Conservation (phyloP, 2,888 invertebrate genomes). For the Limenitis camilla region DNA sequence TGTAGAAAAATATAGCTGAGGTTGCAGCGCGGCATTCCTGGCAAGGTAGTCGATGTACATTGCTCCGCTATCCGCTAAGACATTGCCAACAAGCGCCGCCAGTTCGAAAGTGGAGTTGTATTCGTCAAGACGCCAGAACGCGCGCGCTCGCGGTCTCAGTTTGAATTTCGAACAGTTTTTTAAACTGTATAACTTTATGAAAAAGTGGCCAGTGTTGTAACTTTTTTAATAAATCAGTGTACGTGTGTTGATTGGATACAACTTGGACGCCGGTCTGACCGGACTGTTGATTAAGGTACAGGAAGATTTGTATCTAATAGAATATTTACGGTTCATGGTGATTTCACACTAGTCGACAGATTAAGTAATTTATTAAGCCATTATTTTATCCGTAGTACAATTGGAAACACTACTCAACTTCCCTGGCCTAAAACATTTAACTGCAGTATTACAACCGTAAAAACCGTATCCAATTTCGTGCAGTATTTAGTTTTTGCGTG, state of each 20-base stretch:
- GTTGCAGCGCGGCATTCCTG: conserved; percentile 62
- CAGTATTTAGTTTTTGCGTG: too few relatives aligned
- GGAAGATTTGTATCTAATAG: conserved; percentile 9
- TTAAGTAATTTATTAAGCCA: background rate
- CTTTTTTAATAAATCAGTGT: conserved; percentile 44
- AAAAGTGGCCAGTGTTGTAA: conserved; percentile 57
- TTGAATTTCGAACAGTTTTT: conserved; percentile 19
- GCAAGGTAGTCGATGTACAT: conserved; percentile 40
- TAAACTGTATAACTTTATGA: conserved; percentile 22
- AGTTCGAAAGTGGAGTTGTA: conserved; percentile 67
- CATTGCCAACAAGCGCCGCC: conserved; percentile 29
- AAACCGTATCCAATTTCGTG: too few relatives aligned
- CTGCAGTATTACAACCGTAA: too few relatives aligned
- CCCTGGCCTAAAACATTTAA: too few relatives aligned
- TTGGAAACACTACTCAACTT: too few relatives aligned
- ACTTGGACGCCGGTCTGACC: conserved; percentile 42
- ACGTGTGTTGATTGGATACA: conserved; percentile 40
- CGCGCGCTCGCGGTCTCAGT: conserved; percentile 29
- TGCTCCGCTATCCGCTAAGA: conserved; percentile 29
- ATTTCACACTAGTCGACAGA: background rate
- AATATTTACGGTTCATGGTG: conserved; percentile 3
- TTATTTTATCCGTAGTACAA: background rate
- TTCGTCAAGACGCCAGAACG: conserved; percentile 46
- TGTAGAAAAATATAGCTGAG: conserved; percentile 51
- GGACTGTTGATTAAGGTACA: conserved; percentile 60